Evolutionary conservation across 2,888 invertebrate species (phyloP).

Genomic region (Aspidapion aeneum): DNA sequence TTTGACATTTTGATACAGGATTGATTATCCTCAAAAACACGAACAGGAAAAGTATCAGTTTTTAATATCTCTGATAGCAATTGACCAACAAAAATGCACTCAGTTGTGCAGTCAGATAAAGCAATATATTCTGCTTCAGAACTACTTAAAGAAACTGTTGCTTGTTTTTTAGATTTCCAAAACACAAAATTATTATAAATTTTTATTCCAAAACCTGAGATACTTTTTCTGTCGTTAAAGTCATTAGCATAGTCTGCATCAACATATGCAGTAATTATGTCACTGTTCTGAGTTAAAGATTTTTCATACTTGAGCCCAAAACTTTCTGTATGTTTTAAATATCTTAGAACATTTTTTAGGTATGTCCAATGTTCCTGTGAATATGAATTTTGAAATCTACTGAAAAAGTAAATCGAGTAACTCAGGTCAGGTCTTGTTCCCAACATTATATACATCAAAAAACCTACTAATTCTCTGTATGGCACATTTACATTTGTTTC

Average conservation of each 20-base stretch:
- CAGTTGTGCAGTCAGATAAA: slow-evolving; percentile 19
- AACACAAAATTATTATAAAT: slow-evolving; percentile 22
- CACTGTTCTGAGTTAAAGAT: too few species aligned
- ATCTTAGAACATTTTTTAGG: slow-evolving; percentile 21
- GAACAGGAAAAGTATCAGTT: too few species aligned
- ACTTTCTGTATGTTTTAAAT: slow-evolving; percentile 18
- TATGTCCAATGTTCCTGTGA: slow-evolving; percentile 23
- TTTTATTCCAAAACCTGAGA: too few species aligned
- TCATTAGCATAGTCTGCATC: too few species aligned
- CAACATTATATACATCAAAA: slow-evolving; percentile 27
- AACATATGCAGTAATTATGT: too few species aligned
- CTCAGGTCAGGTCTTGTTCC: slow-evolving; percentile 26
- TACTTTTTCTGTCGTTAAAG: too few species aligned
- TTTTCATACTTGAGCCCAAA: slow-evolving; percentile 20
- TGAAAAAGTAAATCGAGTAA: slow-evolving; percentile 25
- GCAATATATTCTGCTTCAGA: slow-evolving; percentile 27
- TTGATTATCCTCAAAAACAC: too few species aligned
- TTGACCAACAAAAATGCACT: too few species aligned
- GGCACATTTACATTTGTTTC: slow-evolving; percentile 13
- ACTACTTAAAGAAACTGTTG: slow-evolving; percentile 22
- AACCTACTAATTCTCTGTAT: slow-evolving; percentile 26
- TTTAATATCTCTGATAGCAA: too few species aligned
- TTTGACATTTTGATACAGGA: too few species aligned
- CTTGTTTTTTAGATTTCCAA: slow-evolving; percentile 26
- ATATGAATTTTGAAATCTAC: slow-evolving; percentile 28